Evolutionary conservation across 2,797 vertebrate genomes (phyloP), one percentile per base, ranked within the genome.

Genomic region (Naso thynnoides): DNA sequence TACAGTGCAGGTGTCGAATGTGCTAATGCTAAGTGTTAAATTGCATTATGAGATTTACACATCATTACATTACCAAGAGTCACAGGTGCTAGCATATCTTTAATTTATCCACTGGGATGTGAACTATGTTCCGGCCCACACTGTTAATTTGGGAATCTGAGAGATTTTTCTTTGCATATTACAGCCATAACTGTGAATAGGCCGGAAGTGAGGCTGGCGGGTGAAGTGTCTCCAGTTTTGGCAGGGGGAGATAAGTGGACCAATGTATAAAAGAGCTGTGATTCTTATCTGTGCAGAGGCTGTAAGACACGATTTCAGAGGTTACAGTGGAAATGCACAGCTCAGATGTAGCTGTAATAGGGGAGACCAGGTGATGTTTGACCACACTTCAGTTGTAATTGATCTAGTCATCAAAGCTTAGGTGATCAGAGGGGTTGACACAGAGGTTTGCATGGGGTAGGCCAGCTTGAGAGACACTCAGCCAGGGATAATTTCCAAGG

Each of bases 121-220:
- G 63, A 87, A 52, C 49, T 31, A 10, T 36, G 33, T 36, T 36
- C 33, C 11, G 64, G n/a, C 26, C 27, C n/a, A 7, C 49, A 63
- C 29, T 75, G 73, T 60, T 72, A 45, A 58, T 73, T 41, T 48
- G 27, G 7, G 31, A 45, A 71, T 72, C 42, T 44, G 31, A 61
- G 59, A 69, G 61, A 73, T 27, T 75, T 66, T 27, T 57, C 26
- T 52, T 70, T 18, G 47, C 42, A 71, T 21, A 13, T 73, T 64
- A 59, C 39, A 68, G 47, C 61, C 56, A 49, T 62, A 73, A 70
- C 57, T 26, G 70, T 10, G 49, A 78, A 60, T 47, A 14, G 6
- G 49, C 19, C 39, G 45, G 50, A 62, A 63, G 2, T 21, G 19
- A 66, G 8, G 24, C 44, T 39, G 55, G 41, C 47, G 27, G 44